Evolutionary conservation across 2,113 vertebrate genomes (phyloP), one percentile per base, ranked within the genome.

Genomic region (Hipposideros armiger): DNA sequence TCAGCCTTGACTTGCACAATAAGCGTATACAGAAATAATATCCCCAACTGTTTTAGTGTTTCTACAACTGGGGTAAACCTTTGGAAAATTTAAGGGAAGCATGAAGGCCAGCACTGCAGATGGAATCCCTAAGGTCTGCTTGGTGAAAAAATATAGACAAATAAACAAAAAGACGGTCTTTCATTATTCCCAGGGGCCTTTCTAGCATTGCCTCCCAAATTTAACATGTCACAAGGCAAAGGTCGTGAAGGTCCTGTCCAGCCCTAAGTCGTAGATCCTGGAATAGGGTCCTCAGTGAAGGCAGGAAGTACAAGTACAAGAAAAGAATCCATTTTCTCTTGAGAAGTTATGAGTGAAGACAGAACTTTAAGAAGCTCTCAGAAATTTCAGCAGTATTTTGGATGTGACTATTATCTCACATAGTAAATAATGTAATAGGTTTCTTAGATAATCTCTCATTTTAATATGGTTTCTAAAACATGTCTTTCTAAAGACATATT

Each of bases 401-500:
- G 56, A 83, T 76, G 11, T 47, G 17, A 83, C 26, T 92, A 80
- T 84, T 69, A 73, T 42, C 32, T 82, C 77, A 89, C 11, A 87
- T 3, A 67, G 67, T 26, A 86, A 72, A 72, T 60, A 89, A 86
- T 47, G 4, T 66, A 77, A 90, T 0, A 64, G 30, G 7, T 73
- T 93, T 91, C 83, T 80, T 60, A 70, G 50, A 94, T 19, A 47
- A 90, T 54, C 66, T 83, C 36, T 93, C 26, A 83, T 83, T 95
- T 93, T 50, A 86, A 74, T 42, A 70, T 19, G 54, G 36, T 77
- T 22, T 91, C 73, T 73, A 84, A 73, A 84, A 84, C 19, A 17
- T 11, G 15, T 28, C 50, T 70, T 73, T 87, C 28, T 4, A 93
- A 86, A 67, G 0, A 30, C 97, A 97, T 94, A 99, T 98, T 97